Evolutionary conservation across 2,888 invertebrate genomes (phyloP).

Genomic region (Caenorhabditis sinica): DNA sequence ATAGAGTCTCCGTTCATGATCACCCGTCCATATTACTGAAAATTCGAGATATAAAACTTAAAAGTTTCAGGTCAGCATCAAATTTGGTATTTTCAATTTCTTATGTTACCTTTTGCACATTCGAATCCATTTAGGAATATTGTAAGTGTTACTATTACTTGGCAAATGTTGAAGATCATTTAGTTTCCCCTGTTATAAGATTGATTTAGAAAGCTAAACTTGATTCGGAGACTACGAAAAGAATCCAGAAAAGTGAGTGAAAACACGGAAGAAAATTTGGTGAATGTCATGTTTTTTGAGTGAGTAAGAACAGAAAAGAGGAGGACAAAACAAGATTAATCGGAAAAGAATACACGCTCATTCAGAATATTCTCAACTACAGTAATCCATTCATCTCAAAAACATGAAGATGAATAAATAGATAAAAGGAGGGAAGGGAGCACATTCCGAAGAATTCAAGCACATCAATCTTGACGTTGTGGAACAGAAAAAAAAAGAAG

Average conservation of each 20-base stretch:
- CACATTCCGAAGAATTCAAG: not conserved
- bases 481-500: not conserved
- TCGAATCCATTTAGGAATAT: not conserved
- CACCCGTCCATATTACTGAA: constrained; percentile 79
- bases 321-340: constrained; percentile 32
- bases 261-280: constrained; percentile 22
- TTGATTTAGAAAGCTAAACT: not conserved
- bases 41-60: not conserved
- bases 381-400: constrained; percentile 22
- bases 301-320: not conserved
- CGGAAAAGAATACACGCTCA: constrained; percentile 15
- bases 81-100: not conserved
- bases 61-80: not conserved
- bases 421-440: not conserved
- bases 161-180: constrained; percentile 21
- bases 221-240: not conserved
- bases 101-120: constrained; percentile 27
- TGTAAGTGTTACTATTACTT: not conserved
- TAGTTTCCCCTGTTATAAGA: not conserved
- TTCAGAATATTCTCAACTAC: constrained; percentile 28
- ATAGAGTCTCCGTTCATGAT: constrained; percentile 84
- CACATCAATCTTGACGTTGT: constrained; percentile 20
- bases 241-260: constrained; percentile 9
- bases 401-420: constrained; percentile 20
- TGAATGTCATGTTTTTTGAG: constrained; percentile 14